Conservation (phyloP, 1,140 invertebrate species). For the Mizuhopecten yessoensis region DNA sequence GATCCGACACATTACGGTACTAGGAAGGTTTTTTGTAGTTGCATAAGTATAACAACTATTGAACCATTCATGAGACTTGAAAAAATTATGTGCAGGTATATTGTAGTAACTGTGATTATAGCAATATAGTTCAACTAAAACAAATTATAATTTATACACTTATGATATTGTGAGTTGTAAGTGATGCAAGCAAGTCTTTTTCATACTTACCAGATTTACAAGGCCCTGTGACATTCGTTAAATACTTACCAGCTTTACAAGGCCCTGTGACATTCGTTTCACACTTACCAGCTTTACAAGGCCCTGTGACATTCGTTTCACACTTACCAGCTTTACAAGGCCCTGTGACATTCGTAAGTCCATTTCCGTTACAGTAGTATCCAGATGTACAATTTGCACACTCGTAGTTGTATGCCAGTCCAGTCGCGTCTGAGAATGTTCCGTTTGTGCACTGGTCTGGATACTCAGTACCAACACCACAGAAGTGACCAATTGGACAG, state of each 20-base stretch:
- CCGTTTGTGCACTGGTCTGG: conserved; percentile 78
- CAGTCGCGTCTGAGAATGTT: conserved; percentile 79
- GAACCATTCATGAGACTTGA: too few species aligned
- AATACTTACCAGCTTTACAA: conserved; percentile 79
- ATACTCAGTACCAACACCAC: conserved; percentile 69
- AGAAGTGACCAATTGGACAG: conserved; percentile 78
- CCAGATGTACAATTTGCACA: conserved; percentile 77
- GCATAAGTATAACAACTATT: too few species aligned
- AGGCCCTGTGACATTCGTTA: conserved; percentile 73
- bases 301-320: conserved; percentile 70
- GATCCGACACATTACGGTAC: too few species aligned
- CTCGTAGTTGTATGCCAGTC: conserved; percentile 63
- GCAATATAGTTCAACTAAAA: too few species aligned
- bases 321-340: conserved; percentile 77
- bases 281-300: conserved; percentile 76
- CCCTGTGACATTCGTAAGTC: conserved; percentile 74
- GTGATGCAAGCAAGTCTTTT: too few species aligned
- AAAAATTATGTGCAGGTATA: too few species aligned
- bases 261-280: conserved; percentile 71
- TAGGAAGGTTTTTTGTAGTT: too few species aligned
- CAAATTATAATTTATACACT: too few species aligned
- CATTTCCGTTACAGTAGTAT: conserved; percentile 77
- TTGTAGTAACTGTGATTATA: too few species aligned
- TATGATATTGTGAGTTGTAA: too few species aligned
- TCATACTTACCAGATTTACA: conserved; percentile 77